Conservation (phyloP, 2,113 vertebrate species). For the Chaetops frenatus region DNA sequence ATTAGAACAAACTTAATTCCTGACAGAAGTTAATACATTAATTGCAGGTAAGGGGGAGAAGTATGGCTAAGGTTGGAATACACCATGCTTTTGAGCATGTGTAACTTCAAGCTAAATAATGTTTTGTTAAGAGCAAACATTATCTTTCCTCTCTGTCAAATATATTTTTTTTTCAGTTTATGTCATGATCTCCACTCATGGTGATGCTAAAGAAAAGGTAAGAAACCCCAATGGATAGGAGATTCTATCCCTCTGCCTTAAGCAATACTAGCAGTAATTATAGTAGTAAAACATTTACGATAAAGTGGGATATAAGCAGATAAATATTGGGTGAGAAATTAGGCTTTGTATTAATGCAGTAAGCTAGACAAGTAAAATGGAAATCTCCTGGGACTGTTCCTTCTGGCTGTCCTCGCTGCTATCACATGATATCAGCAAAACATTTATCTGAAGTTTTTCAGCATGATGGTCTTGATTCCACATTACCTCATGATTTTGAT, state of each 20-base stretch:
- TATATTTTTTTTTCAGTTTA: not conserved
- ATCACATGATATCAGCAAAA: not conserved
- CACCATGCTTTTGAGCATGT: not conserved
- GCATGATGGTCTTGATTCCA: not conserved
- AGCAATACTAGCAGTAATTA: not conserved
- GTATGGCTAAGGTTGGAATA: not conserved
- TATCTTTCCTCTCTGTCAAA: not conserved
- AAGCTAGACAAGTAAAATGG: not conserved
- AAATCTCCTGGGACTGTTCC: not conserved
- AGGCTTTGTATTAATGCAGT: not conserved
- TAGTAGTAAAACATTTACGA: not conserved
- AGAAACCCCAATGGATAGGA: not conserved
- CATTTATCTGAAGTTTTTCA: not conserved
- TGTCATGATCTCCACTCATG: not conserved
- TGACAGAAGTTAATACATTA: not conserved
- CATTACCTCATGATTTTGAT: not conserved
- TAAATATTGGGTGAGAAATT: not conserved
- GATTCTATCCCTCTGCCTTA: not conserved
- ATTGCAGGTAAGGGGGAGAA: not conserved
- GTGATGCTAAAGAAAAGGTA: not conserved
- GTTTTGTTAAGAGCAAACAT: not conserved
- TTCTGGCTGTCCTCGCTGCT: not conserved
- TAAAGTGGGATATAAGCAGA: not conserved
- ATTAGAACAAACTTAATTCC: not conserved
- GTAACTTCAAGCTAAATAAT: not conserved